Base-by-base conservation (phyloP, 2,888 invertebrate genomes). In the Deilephila porcellus region DNA sequence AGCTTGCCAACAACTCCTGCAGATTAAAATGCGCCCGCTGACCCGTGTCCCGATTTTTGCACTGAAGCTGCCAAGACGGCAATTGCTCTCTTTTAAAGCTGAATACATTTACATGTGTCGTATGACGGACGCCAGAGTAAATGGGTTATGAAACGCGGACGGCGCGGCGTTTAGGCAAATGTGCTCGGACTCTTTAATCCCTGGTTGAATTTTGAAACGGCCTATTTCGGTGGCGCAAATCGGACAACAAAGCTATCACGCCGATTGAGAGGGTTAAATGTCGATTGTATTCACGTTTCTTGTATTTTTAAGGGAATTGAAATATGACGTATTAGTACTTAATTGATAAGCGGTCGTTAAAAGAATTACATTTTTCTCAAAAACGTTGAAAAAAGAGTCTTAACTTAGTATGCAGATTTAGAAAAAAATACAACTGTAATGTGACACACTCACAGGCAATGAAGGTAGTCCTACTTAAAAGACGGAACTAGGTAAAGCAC, bases 21-120 rank as follows among this genome's bases (percentile, higher is more conserved):
- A 52, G 25, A 67, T 25, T 67, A 67, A 67, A 67, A 67, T 67
- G 67, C 14, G 52, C 67, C 14, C 52, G 45, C 67, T 67, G 67
- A 67, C 67, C 67, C 25, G 52, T 63, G 34, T 52, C 20, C 72
- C 7, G 53, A 62, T 52, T 72, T 52, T 60, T 73, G 25, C 25
- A 52, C 25, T 20, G 64, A 67, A 17, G 67, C 45, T 52, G 52
- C 67, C 52, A 52, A 67, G 75, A 25, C 52, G 52, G 52, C 64
- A 67, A 67, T 67, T 67, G 52, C 67, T 67, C 45, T 67, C 67
- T 45, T 67, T 67, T 67, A 52, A 19, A 34, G 6, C 25, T 67
- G 64, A 64, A 67, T 67, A 25, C 25, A 25, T 29, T 25, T 67
- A 20, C 7, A 34, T 63, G 19, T 37, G 63, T 34, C 62, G 62